Percentiles rank a stretch among this genome's conserved stretches.
Evolutionary conservation across 2,888 invertebrate genomes (phyloP).

Genomic region (Iselma pallidipennis): DNA sequence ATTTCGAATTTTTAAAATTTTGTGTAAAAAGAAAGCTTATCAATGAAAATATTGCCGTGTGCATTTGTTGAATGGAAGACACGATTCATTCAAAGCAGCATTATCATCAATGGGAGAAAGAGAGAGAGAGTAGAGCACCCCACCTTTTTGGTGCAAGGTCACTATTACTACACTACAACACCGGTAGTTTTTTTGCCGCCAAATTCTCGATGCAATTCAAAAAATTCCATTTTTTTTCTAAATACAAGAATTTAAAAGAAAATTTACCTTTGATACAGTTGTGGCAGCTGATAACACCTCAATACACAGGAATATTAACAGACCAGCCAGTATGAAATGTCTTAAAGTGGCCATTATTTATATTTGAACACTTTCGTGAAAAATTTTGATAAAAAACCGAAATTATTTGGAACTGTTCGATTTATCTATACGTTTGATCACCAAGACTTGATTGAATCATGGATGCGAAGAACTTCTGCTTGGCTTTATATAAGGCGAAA

Average conservation of each 20-base stretch:
- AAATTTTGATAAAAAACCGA: neutral
- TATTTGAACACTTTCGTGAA: neutral
- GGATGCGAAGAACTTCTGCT: neutral
- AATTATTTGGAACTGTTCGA: neutral
- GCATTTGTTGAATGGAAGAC: constrained; percentile 12
- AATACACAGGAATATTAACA: neutral
- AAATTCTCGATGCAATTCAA: neutral
- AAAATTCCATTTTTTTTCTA: neutral
- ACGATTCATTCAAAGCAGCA: constrained; percentile 7
- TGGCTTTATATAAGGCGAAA: neutral
- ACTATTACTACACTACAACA: constrained; percentile 22
- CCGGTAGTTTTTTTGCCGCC: neutral
- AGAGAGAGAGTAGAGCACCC: no score
- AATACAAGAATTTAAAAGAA: neutral
- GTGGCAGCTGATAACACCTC: neutral
- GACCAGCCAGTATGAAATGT: neutral
- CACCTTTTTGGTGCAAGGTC: constrained; percentile 20
- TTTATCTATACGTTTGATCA: neutral
- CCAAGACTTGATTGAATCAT: neutral
- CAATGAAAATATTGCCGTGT: neutral
- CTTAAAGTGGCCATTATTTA: neutral
- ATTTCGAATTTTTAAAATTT: no score
- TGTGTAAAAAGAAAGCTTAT: no score
- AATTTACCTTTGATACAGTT: neutral
- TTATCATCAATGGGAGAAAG: constrained; percentile 16